Base-by-base conservation (phyloP, 1,140 invertebrate genomes). In the Venturia canescens region DNA sequence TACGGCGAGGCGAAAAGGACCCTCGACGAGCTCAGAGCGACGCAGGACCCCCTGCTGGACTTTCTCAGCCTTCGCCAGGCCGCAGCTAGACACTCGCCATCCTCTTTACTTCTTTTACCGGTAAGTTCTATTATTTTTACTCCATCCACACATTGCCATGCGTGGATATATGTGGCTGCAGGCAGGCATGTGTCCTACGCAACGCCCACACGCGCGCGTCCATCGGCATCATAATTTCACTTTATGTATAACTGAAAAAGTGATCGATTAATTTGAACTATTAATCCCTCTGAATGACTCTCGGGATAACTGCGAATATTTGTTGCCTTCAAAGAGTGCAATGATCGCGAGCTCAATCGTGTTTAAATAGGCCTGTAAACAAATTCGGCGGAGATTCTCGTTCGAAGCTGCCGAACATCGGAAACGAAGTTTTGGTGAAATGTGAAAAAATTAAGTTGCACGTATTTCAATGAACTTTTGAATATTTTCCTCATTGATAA, bases 61-160 rank as follows among this genome's bases (percentile, higher is more conserved):
- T 91, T 92, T 83, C 85, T 92, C 75, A 87, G 83, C 80, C 84
- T 89, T 75, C 87, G 87, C 77, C 90, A 92, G 78, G 90, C 89
- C 15, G 90, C 90, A 44, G 90, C 90, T 74, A 90, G 89, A 82
- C 89, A 91, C 80, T 90, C 90, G 75, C 90, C 90, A 7, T 90
- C 87, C 57, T 88, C 90, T 29, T 78, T 92, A 69, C 90, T 92
- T 72, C 90, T 92, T 80, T 80, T 91, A 87, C 90, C 90, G 90
- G 90, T 92, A 84, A 91, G 90, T 71, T 16, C 31, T 66, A 23
- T 38, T 60, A 44, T 26, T 70, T n/a, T 69, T 60, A 6, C 11
- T 74, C 13, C 63, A 53, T 31, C 7, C 26, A 16, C 31, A 57
- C 23, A 72, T 21, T n/a, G 7, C 1, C n/a, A 69, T 38, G 67